phyloP scores from a whole-genome alignment of 64 coral and sea anemone genomes.

The Actinia equina region DNA sequence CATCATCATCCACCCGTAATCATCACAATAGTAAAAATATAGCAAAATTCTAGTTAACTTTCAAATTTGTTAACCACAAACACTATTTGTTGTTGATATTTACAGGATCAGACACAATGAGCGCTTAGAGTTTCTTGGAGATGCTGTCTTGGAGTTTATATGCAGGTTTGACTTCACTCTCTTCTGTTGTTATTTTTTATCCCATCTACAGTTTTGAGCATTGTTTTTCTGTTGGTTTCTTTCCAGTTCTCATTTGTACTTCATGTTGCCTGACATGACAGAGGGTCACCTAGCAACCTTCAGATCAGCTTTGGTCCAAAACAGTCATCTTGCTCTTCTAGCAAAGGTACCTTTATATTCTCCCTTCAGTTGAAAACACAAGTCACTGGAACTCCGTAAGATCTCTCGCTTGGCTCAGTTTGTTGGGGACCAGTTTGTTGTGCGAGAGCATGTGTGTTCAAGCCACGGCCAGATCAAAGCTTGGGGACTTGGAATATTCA shows the following conservation, averaged over 20 bases:
- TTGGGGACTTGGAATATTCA: too few species aligned
- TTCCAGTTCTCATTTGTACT: conserved; percentile 77
- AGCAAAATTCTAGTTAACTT: too few species aligned
- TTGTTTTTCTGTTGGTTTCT: background rate
- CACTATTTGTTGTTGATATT: background rate
- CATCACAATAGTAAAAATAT: too few species aligned
- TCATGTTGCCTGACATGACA: conserved; percentile 75
- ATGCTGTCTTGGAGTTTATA: conserved; percentile 89
- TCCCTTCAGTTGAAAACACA: background rate
- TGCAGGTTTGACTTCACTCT: conserved; percentile 53
- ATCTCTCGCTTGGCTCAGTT: too few species aligned
- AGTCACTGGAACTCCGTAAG: too few species aligned
- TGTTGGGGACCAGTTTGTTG: too few species aligned
- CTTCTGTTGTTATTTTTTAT: background rate
- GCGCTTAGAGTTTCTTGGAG: conserved; percentile 93
- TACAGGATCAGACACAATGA: conserved; percentile 95
- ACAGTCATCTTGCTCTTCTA: conserved; percentile 75
- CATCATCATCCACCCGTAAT: too few species aligned
- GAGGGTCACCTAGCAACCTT: conserved; percentile 81
- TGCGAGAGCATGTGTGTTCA: too few species aligned
- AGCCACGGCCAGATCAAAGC: too few species aligned
- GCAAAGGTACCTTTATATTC: conserved; percentile 60
- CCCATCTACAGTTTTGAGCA: background rate
- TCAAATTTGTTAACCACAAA: too few species aligned
- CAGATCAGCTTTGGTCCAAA: conserved; percentile 85